These are phyloP conservation scores for Boleophthalmus pectinirostris DNA, from an alignment of 2,113 vertebrate genomes.

Conservation along the genomic window DNA sequence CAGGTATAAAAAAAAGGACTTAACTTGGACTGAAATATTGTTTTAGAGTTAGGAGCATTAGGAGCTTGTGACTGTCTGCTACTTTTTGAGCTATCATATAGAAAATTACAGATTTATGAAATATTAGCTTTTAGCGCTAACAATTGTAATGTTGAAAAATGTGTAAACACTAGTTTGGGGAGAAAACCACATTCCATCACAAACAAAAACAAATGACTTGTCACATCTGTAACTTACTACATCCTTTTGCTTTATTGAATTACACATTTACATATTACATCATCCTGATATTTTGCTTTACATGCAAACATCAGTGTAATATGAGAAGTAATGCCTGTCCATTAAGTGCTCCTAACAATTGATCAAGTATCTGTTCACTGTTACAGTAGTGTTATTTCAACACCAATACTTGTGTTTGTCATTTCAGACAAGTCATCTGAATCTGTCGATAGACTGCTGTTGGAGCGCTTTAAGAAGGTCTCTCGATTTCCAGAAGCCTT, in stretches of 20 bases:
- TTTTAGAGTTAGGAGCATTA: background rate
- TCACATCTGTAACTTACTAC: background rate
- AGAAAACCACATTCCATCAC: background rate
- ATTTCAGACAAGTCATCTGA: conserved; percentile 84
- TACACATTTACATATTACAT: background rate
- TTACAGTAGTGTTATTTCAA: background rate
- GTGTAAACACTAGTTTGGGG: conserved; percentile 2
- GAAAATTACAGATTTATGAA: conserved; percentile 24
- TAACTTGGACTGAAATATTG: background rate
- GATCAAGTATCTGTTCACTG: background rate
- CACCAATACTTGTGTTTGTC: conserved; percentile 4
- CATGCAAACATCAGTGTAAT: background rate
- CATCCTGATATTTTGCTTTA: background rate
- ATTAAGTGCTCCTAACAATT: background rate
- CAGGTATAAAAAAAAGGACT: conserved; percentile 67
- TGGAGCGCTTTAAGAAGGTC: conserved; percentile 90
- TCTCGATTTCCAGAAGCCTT: conserved; percentile 93
- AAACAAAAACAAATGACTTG: background rate
- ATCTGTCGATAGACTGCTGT: conserved; percentile 87
- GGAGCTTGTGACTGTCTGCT: too few species aligned
- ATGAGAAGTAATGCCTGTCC: background rate
- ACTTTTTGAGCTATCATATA: too few species aligned
- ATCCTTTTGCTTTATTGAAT: background rate
- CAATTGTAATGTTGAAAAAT: conserved; percentile 80
- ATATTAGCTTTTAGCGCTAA: conserved; percentile 8